A percentile compares a stretch with the other conserved stretches of the same genome.
These are phyloP conservation scores for Gymnoscopelus braueri DNA, from an alignment of 2,797 vertebrate species.

Conservation along the genomic window DNA sequence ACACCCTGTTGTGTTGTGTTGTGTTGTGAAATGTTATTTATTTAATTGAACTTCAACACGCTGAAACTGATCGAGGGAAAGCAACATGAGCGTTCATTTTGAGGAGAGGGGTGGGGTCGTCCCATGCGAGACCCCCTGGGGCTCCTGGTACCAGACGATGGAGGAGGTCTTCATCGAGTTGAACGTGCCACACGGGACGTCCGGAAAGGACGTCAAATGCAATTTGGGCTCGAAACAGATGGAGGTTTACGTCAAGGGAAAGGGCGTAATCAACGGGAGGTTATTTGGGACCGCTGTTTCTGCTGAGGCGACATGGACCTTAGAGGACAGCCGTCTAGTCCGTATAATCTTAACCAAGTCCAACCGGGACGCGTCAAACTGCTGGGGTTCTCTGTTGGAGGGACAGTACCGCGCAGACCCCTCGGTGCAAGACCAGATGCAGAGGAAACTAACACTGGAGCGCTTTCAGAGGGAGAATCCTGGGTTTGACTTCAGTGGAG, in stretches of 20 bases:
- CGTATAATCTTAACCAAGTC: conserved; percentile 93
- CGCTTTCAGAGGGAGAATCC: conserved; percentile 98
- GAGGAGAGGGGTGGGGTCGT: conserved; percentile 93
- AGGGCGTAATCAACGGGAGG: conserved; percentile 91
- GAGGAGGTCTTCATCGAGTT: conserved; percentile 96
- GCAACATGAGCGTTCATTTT: conserved; percentile 90
- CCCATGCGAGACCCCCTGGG: conserved; percentile 90
- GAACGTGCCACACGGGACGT: conserved; percentile 88
- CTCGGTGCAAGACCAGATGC: conserved; percentile 98
- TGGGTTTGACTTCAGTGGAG: conserved; percentile 98
- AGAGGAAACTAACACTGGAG: conserved; percentile 95
- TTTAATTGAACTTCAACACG: no score
- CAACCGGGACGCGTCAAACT: conserved; percentile 93
- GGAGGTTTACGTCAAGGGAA: conserved; percentile 84
- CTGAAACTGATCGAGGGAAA: not conserved
- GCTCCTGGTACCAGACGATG: conserved; percentile 95
- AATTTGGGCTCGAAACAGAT: conserved; percentile 85
- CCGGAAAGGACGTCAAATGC: conserved; percentile 88
- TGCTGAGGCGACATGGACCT: conserved; percentile 95
- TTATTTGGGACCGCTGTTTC: conserved; percentile 90
- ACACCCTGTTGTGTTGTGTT: no score
- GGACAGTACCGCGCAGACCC: conserved; percentile 92
- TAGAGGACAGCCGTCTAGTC: conserved; percentile 97
- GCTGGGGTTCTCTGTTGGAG: conserved; percentile 94
- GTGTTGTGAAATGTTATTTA: no score